Evolutionary conservation across 1,140 invertebrate species (phyloP), one percentile per base, ranked within the genome.

Genomic region (Triops cancriformis): DNA sequence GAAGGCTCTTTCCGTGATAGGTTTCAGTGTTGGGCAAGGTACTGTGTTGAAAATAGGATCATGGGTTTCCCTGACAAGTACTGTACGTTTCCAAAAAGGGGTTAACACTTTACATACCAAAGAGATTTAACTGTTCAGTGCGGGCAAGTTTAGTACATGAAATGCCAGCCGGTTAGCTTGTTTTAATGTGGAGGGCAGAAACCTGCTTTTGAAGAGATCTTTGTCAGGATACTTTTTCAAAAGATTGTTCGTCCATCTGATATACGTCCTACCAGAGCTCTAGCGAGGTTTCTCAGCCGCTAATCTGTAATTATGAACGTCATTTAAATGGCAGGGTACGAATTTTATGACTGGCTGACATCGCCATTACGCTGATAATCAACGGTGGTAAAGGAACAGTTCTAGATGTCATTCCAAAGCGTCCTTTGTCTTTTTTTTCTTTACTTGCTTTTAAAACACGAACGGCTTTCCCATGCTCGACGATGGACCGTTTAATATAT

Each of bases 281-380:
- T 18, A 23, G 51, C 6, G 14, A n/a, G 14, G 51, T 64, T 64
- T 64, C 51, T 23, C 23, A 64, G 51, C 14, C 23, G 14, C 51
- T 64, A 23, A 64, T 64, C 51, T 64, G 51, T 64, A 64, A 64
- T 64, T 64, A 64, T 64, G n/a, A 64, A 64, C 51, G 51, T 64
- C 51, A 18, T 64, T 64, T 23, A 64, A 64, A 23, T 64, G 4
- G 51, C 51, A 64, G 51, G 51, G 51, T 64, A 64, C 51, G 51
- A n/a, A 23, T 64, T 64, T 64, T 64, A 64, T 64, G 51, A 64
- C 51, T 64, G 51, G n/a, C 51, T 64, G 51, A 18, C 51, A 64
- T 64, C 51, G 51, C 23, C 51, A 64, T 64, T 64, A 64, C 51
- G 14, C 23, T 18, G 51, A 64, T 64, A 64, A 64, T 64, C 51